These are phyloP conservation scores for Parauchenoglanis ngamensis DNA, from an alignment of 2,797 vertebrate genomes.

Conservation along the genomic window DNA sequence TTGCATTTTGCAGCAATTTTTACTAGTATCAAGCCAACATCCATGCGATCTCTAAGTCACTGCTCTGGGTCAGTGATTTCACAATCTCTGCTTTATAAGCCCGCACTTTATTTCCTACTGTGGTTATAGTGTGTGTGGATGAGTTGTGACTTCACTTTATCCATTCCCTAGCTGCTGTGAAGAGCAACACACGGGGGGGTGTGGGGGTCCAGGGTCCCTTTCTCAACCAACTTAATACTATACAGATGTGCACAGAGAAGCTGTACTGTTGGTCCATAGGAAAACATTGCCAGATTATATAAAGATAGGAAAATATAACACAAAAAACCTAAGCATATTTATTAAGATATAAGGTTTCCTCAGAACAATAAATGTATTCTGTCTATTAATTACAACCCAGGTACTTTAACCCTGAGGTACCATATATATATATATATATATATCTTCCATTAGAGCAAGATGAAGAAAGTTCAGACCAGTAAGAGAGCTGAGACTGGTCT, in stretches of 20 bases:
- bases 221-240: conserved; percentile 40
- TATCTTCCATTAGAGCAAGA: not conserved
- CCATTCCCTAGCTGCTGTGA: conserved; percentile 2
- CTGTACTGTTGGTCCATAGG: not conserved
- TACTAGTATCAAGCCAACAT: not conserved
- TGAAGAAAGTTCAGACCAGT: not conserved
- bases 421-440: not conserved
- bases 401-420: not conserved
- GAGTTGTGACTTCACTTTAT: conserved; percentile 13
- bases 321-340: too few species aligned
- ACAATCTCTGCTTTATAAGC: not conserved
- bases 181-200: conserved; percentile 23
- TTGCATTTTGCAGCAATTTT: too few species aligned
- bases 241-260: conserved; percentile 46
- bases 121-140: not conserved
- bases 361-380: not conserved
- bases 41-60: not conserved
- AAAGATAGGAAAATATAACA: not conserved
- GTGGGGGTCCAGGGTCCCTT: conserved; percentile 32
- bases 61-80: not conserved
- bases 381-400: not conserved
- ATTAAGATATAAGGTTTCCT: not conserved
- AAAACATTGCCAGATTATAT: not conserved
- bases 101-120: not conserved
- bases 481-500: not conserved